Base-by-base conservation (phyloP, 2,113 vertebrate genomes). In the Scatophagus argus region DNA sequence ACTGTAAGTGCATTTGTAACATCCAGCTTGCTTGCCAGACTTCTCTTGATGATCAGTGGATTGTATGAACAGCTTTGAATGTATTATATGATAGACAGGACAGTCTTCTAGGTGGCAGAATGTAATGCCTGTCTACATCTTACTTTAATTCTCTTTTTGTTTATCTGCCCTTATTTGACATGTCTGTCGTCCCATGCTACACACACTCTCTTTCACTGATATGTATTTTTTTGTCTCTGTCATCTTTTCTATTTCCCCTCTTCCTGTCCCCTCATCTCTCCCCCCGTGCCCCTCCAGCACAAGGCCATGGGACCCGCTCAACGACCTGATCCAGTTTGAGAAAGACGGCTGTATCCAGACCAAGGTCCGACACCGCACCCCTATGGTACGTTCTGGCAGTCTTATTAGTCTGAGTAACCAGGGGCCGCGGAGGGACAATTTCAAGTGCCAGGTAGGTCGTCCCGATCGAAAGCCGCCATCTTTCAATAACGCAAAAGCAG, bases 321-420 rank as follows among this genome's bases (percentile, higher is more conserved):
- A 99, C 81, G 98, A 99, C 88, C 91, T 99, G 95, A 94, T 99
- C 94, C 98, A 99, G 81, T 99, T 97, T 81, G 98, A 99, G 93
- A 98, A 98, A 95, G 97, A 97, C 62, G 97, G 98, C 88, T 94
- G 95, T 79, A 96, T 99, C 94, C 97, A 98, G 95, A 98, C 98
- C 82, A 97, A 98, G 96, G 97, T 99, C 89, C 96, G 96, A 69
- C 98, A 99, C 94, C 96, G 96, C 82, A 99, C 97, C 87, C 97
- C 97, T 89, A 99, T 99, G 97, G 98, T 99, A 98, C 82, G 96
- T 96, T 95, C 91, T 87, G 90, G 87, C 93, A 96, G 94, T 94
- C 88, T 95, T 93, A 93, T 93, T 95, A 92, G 94, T 96, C 95
- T 96, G 94, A 95, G 94, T 96, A 96, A 95, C 94, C 95, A 95